Conservation (phyloP, 92 coral and sea anemone genomes). For the Umimayanthus kanabou region DNA sequence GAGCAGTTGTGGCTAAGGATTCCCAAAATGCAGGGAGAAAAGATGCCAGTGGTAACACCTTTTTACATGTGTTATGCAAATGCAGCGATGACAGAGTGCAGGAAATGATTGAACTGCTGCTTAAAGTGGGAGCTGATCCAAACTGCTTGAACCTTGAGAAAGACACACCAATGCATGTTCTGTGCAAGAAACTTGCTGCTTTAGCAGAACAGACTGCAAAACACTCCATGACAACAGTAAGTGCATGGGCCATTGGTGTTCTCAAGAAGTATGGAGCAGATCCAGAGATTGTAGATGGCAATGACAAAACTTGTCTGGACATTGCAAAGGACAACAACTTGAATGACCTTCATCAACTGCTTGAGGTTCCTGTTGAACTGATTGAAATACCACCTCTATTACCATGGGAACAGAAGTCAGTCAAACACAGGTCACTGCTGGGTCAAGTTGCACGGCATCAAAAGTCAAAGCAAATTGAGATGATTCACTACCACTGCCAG, state of each 20-base stretch:
- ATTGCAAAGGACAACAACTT: background rate
- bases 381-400: background rate
- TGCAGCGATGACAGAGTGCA: slow-evolving; percentile 1
- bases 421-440: background rate
- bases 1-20: background rate
- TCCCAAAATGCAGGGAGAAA: background rate
- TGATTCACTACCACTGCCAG: too few species aligned
- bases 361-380: too few species aligned
- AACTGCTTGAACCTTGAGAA: background rate
- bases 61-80: background rate
- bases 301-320: background rate
- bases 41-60: background rate
- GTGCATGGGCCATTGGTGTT: background rate
- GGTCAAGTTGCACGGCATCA: slow-evolving; percentile 28
- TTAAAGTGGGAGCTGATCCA: background rate
- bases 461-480: too few species aligned
- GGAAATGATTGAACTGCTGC: slow-evolving; percentile 9
- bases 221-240: background rate
- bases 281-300: background rate
- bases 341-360: background rate
- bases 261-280: too few species aligned
- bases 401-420: slow-evolving; percentile 28
- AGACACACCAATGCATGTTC: background rate
- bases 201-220: background rate
- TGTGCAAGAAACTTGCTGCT: background rate